Evolutionary conservation across 2,113 vertebrate species (phyloP).

Genomic region (Nothocercus nigrocapillus): DNA sequence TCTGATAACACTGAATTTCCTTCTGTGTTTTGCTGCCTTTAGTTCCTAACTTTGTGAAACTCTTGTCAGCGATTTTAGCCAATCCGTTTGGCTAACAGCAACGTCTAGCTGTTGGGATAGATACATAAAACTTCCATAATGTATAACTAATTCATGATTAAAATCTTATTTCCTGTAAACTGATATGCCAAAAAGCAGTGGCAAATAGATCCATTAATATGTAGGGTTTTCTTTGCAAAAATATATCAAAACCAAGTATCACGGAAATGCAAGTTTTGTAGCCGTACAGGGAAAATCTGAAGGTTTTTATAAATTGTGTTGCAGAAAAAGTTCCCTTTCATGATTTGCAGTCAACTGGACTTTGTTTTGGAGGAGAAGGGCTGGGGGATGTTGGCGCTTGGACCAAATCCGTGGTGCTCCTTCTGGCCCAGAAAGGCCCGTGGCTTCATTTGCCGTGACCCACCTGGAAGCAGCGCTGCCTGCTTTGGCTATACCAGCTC

Average conservation of each 20-base stretch:
- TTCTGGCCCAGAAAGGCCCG: neutral
- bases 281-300: neutral
- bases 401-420: neutral
- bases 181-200: neutral
- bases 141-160: neutral
- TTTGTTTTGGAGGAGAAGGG: neutral
- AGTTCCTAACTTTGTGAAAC: slow-evolving; percentile 51
- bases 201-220: slow-evolving; percentile 39
- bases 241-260: neutral
- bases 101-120: slow-evolving; percentile 31
- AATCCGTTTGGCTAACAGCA: slow-evolving; percentile 8
- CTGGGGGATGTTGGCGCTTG: neutral
- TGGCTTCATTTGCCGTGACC: neutral
- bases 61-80: slow-evolving; percentile 60
- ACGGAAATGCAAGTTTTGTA: neutral
- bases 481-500: no score
- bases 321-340: neutral
- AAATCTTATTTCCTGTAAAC: slow-evolving; percentile 1
- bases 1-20: slow-evolving; percentile 57
- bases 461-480: no score
- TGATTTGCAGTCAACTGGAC: neutral
- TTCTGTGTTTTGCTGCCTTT: slow-evolving; percentile 48
- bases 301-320: neutral
- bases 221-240: neutral
- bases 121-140: neutral